Conservation (phyloP, 1,140 invertebrate genomes). For the Drosophila varians region DNA sequence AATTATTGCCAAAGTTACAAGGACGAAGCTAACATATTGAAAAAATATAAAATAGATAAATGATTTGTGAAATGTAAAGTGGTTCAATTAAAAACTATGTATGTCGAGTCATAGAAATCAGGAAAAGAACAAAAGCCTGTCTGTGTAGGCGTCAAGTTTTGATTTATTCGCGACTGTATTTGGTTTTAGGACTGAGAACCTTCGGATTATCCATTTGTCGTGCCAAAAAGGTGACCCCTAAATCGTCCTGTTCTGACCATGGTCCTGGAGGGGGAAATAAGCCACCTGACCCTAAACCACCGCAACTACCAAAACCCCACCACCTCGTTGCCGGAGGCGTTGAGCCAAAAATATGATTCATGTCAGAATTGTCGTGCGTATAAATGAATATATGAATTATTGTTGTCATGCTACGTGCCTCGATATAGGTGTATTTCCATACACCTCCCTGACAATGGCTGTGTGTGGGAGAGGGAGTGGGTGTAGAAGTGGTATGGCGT, state of each 20-base stretch:
- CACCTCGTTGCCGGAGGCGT: slow-evolving; percentile 39
- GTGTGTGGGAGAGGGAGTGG: neutral
- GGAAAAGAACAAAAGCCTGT: slow-evolving; percentile 16
- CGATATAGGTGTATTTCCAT: slow-evolving; percentile 33
- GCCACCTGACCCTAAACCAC: slow-evolving; percentile 5
- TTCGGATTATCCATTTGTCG: slow-evolving; percentile 17
- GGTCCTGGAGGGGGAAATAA: neutral
- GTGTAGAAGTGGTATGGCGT: neutral
- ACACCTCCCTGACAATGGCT: neutral
- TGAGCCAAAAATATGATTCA: slow-evolving; percentile 62
- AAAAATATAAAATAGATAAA: slow-evolving; percentile 1
- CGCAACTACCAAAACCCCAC: neutral
- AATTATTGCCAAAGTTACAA: neutral
- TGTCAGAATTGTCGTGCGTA: slow-evolving; percentile 67
- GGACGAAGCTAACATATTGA: neutral
- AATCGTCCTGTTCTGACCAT: neutral
- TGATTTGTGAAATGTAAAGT: too few relatives aligned
- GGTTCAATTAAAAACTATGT: too few relatives aligned
- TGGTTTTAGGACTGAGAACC: neutral
- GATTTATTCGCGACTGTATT: slow-evolving; percentile 35
- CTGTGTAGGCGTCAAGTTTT: slow-evolving; percentile 9
- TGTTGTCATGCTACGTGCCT: slow-evolving; percentile 58
- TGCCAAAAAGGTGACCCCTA: slow-evolving; percentile 22
- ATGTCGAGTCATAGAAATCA: slow-evolving; percentile 19
- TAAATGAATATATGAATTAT: slow-evolving; percentile 69